These are phyloP conservation scores for Palythoa grandiflora DNA, from an alignment of 92 coral and sea anemone species.

Conservation along the genomic window DNA sequence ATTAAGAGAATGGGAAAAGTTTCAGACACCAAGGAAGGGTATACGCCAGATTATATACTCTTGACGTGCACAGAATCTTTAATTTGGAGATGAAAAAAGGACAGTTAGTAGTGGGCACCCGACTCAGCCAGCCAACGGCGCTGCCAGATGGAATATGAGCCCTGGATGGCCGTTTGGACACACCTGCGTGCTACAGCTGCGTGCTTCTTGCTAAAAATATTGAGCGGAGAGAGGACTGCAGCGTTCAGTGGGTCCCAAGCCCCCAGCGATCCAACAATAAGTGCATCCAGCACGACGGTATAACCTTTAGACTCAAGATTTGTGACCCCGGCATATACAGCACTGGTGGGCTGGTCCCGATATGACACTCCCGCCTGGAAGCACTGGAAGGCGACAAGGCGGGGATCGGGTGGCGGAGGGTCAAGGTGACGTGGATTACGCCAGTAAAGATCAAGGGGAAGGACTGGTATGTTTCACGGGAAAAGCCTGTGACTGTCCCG, in stretches of 20 bases:
- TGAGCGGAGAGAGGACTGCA: neutral
- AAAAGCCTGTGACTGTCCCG: too few species aligned
- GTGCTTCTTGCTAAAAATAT: neutral
- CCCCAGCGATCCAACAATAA: constrained; percentile 19
- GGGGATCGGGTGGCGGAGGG: neutral
- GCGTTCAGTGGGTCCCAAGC: constrained; percentile 24
- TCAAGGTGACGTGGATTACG: neutral
- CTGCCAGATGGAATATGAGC: constrained; percentile 18
- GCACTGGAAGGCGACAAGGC: constrained; percentile 14
- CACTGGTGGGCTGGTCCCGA: constrained; percentile 28
- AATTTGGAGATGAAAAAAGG: neutral
- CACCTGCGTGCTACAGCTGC: neutral
- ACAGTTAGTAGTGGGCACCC: constrained; percentile 30
- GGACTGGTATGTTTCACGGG: too few species aligned
- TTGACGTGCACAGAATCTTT: too few species aligned
- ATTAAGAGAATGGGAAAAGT: too few species aligned
- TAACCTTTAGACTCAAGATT: too few species aligned
- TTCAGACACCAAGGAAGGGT: too few species aligned
- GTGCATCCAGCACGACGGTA: too few species aligned
- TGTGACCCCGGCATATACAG: too few species aligned
- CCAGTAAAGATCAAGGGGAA: constrained; percentile 18
- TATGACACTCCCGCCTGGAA: constrained; percentile 27
- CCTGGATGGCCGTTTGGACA: constrained; percentile 18
- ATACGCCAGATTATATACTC: too few species aligned
- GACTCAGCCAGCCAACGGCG: constrained; percentile 18